Base-by-base conservation (phyloP, 2,113 vertebrate species). In the Heterotilapia buettikoferi region DNA sequence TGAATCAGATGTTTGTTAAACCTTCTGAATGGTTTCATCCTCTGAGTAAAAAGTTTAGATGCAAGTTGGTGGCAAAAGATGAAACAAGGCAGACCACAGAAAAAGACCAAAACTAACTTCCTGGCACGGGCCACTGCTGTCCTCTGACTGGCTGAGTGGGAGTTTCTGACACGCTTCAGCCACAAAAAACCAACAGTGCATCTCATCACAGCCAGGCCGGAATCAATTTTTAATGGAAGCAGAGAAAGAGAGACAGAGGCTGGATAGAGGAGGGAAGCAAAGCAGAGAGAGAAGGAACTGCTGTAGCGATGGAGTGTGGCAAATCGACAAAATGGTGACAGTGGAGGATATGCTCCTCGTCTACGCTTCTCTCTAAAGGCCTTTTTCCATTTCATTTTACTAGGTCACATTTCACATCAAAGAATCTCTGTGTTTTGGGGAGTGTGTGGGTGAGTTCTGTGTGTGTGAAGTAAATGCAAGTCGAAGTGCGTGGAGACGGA, bases 401-500 rank as follows among this genome's bases (percentile, higher is more conserved):
- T 89, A 88, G 84, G 86, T 87, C 78, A 61, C 80, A 53, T 84
- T 19, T 76, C 83, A 90, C 89, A 89, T 92, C 87, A 94, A 86
- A 91, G 91, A 6, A 45, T 73, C 79, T 31, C 63, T 54, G 78
- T 76, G 21, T 86, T 88, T 54, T 31, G 71, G 71, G 71, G 61
- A 79, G 83, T 19, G 88, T 71, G 90, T 89, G 85, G 76, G 89
- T 40, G 81, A 21, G 52, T 2, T 50, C 14, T 47, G 14, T 76
- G 66, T 63, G 86, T 61, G 71, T 79, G 80, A 31, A 80, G 36
- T 24, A 50, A 87, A 86, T 85, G 63, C 36, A 16, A 85, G 50
- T n/a, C 3, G 83, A 88, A 86, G 33, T n/a, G 66, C 63, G 21
- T 56, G 33, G 19, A 78, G 61, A 87, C 13, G 45, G 71, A 2